These are phyloP conservation scores for Myocastor coypus DNA, from an alignment of 2,113 vertebrate species.

Conservation along the genomic window DNA sequence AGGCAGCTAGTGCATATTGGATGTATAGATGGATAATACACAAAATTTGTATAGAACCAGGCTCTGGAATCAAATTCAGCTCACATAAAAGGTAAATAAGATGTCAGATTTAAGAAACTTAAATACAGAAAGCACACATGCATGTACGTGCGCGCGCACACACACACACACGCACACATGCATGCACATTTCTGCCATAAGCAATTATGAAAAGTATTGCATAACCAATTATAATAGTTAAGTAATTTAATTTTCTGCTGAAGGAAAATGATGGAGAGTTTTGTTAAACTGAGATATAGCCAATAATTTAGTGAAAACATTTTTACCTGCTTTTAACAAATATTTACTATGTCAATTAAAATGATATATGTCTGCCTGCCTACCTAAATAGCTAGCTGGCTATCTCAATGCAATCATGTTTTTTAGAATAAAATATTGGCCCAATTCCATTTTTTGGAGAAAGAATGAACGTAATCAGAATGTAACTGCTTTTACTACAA, in stretches of 20 bases:
- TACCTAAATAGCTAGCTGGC: too few species aligned
- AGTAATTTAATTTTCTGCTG: background rate
- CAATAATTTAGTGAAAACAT: background rate
- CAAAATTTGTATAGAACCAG: background rate
- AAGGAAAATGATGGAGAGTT: background rate
- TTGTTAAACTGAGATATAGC: background rate
- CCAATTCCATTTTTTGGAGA: background rate
- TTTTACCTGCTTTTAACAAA: background rate
- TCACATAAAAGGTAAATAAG: background rate
- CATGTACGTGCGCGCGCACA: background rate
- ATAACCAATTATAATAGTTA: background rate
- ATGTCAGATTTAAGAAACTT: background rate
- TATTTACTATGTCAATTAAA: background rate
- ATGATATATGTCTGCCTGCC: background rate
- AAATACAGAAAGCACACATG: background rate
- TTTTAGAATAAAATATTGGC: background rate
- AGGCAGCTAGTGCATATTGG: background rate
- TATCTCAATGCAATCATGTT: background rate
- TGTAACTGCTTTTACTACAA: constrained; percentile 62
- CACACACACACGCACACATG: background rate
- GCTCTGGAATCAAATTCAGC: background rate
- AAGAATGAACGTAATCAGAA: constrained; percentile 47
- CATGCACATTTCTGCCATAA: background rate
- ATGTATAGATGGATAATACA: background rate
- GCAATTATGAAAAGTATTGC: background rate